Evolutionary conservation across 2,113 vertebrate genomes (phyloP).

Genomic region (Bambusicola thoracicus): DNA sequence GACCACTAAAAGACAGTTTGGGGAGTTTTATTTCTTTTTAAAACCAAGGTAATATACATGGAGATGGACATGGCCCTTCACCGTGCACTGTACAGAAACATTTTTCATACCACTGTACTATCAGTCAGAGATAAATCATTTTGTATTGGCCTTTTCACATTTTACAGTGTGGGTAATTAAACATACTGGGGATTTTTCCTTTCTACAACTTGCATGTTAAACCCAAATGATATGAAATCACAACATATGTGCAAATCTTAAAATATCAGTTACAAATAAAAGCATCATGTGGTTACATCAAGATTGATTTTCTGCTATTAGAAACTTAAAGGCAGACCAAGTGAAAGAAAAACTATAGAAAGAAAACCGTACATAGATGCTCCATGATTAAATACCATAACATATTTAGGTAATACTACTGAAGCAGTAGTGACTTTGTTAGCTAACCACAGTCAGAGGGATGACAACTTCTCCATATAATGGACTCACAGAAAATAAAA

Average conservation of each 20-base stretch:
- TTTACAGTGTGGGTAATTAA: not conserved
- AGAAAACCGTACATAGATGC: not conserved
- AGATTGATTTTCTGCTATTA: not conserved
- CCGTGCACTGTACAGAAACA: not conserved
- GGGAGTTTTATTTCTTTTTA: not conserved
- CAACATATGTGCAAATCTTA: not conserved
- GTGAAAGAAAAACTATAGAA: not conserved
- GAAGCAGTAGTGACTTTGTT: not conserved
- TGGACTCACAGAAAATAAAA: not conserved
- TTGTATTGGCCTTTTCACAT: not conserved
- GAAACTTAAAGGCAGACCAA: fast-evolving
- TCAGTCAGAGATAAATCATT: not conserved
- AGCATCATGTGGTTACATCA: fast-evolving
- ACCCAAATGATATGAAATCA: not conserved
- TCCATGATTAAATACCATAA: not conserved
- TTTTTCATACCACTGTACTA: not conserved
- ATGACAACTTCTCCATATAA: fast-evolving
- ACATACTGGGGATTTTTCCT: not conserved
- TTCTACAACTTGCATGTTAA: not conserved
- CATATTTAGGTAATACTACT: fast-evolving
- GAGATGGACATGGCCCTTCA: not conserved
- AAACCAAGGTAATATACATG: not conserved
- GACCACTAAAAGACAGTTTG: not conserved
- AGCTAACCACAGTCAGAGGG: not conserved
- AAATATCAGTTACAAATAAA: not conserved